Base-by-base conservation (phyloP, 2,888 invertebrate species). In the Lithosia quadra region DNA sequence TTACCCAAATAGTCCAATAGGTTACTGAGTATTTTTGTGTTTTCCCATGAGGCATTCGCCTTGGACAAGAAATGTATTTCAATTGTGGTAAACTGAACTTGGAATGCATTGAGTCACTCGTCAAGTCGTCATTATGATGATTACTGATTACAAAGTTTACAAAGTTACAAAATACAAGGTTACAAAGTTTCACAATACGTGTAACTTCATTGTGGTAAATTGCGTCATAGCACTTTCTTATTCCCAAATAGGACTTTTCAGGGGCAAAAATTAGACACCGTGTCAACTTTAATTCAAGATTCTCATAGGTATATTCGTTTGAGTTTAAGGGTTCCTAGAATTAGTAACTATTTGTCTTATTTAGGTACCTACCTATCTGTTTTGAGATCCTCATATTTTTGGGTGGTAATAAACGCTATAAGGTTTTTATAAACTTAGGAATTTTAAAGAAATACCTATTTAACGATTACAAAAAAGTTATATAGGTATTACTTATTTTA, bases 1-100 rank as follows among this genome's bases (percentile, higher is more conserved):
- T 65, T 59, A 68, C 43, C 69, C 63, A 70, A 74, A 72, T 73
- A 64, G 65, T 61, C 57, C 69, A 68, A 65, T 65, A 60, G 55
- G 65, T 75, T 75, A 75, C 28, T 68, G 73, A 34, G 33, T 62
- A 63, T 33, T 11, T 63, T 71, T 71, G 67, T 59, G 13, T 55
- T 64, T 36, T 63, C 57, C 43, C 36, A 55, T 55, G 9, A 4
- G 8, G 49, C n/a, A 57, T 66, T 66, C 56, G 34, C 24, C 28
- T 24, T 36, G 21, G 28, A 62, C 18, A 21, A 34, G 34, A 62
- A 68, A 34, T 28, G 9, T 53, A 36, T 15, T 8, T 28, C 8
- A 15, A 62, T 57, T 43, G 22, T 43, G 15, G 62, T 43, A 57
- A 57, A 49, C n/a, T 28, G 2, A 33, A 61, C 15, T 18, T n/a